Percentiles rank a stretch among this genome's conserved stretches.
phyloP scores from a whole-genome alignment of 2,113 vertebrate genomes.

The Cheirogaleus medius region DNA sequence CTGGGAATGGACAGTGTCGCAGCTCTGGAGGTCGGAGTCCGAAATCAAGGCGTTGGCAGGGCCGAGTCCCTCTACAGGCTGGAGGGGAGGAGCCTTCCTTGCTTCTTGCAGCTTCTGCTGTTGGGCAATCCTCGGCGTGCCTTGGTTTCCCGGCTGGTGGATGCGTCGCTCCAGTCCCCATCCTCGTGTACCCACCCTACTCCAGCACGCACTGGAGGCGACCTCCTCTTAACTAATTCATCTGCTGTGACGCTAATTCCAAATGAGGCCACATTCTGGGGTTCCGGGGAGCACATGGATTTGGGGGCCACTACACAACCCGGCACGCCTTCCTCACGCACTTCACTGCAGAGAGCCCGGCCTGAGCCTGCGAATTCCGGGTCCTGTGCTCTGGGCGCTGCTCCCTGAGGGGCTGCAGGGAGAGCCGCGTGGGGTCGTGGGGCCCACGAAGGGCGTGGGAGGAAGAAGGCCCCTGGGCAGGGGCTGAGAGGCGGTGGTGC shows the following conservation, averaged over 20 bases:
- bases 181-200: neutral
- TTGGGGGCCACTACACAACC: neutral
- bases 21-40: neutral
- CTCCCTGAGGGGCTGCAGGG: neutral
- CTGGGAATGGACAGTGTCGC: neutral
- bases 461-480: neutral
- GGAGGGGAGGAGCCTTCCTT: fast-evolving
- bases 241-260: neutral
- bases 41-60: neutral
- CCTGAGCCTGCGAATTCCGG: neutral
- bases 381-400: neutral
- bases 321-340: too few species aligned
- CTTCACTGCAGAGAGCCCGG: too few species aligned
- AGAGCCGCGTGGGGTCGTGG: neutral
- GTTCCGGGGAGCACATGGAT: neutral
- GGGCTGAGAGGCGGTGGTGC: neutral
- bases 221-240: neutral
- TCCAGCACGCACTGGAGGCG: too few species aligned
- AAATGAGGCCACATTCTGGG: neutral
- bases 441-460: neutral
- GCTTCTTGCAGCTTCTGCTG: neutral
- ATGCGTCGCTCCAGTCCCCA: fast-evolving
- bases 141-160: neutral
- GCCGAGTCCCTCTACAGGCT: neutral
- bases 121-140: fast-evolving